These are phyloP conservation scores for Pollenia amentaria DNA, from an alignment of 2,888 invertebrate species.

Conservation along the genomic window DNA sequence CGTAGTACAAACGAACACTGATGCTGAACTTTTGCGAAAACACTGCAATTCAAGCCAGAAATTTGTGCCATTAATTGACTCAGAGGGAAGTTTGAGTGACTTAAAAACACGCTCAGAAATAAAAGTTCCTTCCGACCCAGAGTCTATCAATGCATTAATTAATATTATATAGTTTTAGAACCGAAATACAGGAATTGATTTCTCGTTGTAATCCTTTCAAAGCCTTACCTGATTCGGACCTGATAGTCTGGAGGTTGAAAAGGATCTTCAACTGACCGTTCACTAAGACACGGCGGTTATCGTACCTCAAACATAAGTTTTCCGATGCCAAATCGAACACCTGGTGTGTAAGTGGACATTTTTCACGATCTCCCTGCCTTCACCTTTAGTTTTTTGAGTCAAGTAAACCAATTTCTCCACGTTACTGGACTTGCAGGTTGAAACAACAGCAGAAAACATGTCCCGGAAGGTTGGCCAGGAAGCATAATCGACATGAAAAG, in stretches of 20 bases:
- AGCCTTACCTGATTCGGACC: not conserved
- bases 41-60: no score
- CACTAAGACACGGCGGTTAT: not conserved
- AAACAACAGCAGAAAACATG: not conserved
- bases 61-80: no score
- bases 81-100: not conserved
- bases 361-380: not conserved
- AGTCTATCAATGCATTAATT: not conserved
- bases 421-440: not conserved
- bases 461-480: constrained; percentile 6
- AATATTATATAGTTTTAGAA: not conserved
- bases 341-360: constrained; percentile 1
- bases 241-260: not conserved
- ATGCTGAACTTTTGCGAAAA: no score
- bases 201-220: constrained; percentile 12
- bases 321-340: constrained; percentile 9
- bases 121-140: not conserved
- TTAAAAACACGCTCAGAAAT: not conserved
- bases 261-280: constrained; percentile 15
- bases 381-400: constrained; percentile 14
- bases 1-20: not conserved
- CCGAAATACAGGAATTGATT: not conserved
- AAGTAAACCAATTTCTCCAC: constrained; percentile 5
- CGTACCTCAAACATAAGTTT: not conserved
- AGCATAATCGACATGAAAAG: not conserved